These are phyloP conservation scores for Latrodectus elegans DNA, from an alignment of 2,888 invertebrate genomes.

Conservation along the genomic window DNA sequence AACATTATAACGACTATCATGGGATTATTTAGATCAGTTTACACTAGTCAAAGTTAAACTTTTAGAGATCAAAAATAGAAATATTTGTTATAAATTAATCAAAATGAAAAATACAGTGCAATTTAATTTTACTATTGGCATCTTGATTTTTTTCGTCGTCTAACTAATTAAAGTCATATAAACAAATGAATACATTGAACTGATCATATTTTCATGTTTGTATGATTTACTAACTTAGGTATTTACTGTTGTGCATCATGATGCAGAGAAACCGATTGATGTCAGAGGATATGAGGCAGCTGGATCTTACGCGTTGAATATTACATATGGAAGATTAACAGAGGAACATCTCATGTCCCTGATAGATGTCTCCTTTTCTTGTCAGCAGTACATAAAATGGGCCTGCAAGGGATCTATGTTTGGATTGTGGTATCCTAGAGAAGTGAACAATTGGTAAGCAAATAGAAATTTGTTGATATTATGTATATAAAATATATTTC, in stretches of 20 bases:
- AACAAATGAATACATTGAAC: too few relatives aligned
- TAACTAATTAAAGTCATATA: too few relatives aligned
- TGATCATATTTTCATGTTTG: too few relatives aligned
- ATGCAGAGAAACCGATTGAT: constrained; percentile 61
- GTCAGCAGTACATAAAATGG: constrained; percentile 72
- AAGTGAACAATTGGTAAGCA: constrained; percentile 70
- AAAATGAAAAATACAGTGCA: too few relatives aligned
- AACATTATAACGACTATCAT: too few relatives aligned
- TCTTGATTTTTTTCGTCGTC: too few relatives aligned
- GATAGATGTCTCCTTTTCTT: constrained; percentile 71
- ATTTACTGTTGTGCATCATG: constrained; percentile 71
- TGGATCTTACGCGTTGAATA: constrained; percentile 70
- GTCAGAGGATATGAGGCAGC: constrained; percentile 71
- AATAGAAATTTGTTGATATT: neutral
- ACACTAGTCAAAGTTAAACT: too few relatives aligned
- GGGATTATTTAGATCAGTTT: too few relatives aligned
- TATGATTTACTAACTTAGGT: constrained; percentile 43
- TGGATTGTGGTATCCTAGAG: constrained; percentile 71
- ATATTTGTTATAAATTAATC: too few relatives aligned
- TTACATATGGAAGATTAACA: constrained; percentile 65
- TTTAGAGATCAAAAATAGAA: too few relatives aligned
- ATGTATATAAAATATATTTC: too few relatives aligned
- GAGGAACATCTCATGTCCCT: constrained; percentile 66
- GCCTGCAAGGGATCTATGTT: constrained; percentile 72
- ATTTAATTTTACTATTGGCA: too few relatives aligned